phyloP scores from a whole-genome alignment of 2,888 invertebrate species.

The Melolontha melolontha region DNA sequence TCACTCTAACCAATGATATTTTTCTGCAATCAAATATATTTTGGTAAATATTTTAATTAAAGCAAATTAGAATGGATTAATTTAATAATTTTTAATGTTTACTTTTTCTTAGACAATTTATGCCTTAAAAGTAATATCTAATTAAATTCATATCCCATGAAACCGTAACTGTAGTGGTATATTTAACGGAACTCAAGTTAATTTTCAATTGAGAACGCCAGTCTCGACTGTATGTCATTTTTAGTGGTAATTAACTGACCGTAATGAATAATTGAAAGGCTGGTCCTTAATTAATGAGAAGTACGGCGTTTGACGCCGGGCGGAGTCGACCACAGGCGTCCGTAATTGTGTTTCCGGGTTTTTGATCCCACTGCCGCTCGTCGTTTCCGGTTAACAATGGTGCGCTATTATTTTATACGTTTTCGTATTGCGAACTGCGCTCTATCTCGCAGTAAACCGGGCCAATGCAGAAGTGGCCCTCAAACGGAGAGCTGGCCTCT shows the following conservation, averaged over 20 bases:
- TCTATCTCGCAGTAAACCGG: conserved; percentile 49
- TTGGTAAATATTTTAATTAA: too few relatives aligned
- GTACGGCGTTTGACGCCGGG: conserved; percentile 46
- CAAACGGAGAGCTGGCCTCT: conserved; percentile 57
- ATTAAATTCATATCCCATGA: too few relatives aligned
- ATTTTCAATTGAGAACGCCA: conserved; percentile 7
- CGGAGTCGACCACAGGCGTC: conserved; percentile 45
- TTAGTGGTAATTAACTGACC: conserved; percentile 35
- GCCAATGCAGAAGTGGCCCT: conserved; percentile 57
- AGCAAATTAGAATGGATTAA: too few relatives aligned
- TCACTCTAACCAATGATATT: too few relatives aligned
- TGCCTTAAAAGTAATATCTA: too few relatives aligned
- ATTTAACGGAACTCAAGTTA: conserved; percentile 20
- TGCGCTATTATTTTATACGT: conserved; percentile 47
- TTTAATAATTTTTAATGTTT: neutral
- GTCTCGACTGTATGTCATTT: conserved; percentile 10
- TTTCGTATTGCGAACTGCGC: conserved; percentile 46
- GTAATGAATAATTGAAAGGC: conserved; percentile 28
- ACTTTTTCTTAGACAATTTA: neutral
- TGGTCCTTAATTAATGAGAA: conserved; percentile 43
- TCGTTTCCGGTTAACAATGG: conserved; percentile 50
- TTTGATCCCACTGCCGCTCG: conserved; percentile 50
- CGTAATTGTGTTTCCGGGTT: conserved; percentile 48
- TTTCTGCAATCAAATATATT: too few relatives aligned
- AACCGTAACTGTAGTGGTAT: neutral